phyloP scores from a whole-genome alignment of 2,888 invertebrate genomes.

The Automeris io region DNA sequence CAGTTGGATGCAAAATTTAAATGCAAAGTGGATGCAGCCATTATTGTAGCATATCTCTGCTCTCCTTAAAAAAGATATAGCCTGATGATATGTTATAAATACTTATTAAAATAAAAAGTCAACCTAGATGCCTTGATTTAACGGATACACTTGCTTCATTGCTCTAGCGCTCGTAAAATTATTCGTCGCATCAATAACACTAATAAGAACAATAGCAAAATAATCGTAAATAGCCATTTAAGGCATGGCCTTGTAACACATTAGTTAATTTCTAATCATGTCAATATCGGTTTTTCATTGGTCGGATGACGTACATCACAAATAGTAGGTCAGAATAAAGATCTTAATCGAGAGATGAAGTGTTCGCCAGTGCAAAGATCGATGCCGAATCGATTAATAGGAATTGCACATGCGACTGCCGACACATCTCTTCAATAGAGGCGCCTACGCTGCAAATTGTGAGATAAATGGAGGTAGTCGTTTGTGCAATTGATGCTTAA shows the following conservation, averaged over 20 bases:
- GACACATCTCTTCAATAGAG: constrained; percentile 59
- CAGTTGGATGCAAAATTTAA: too few species aligned
- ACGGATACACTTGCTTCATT: neutral
- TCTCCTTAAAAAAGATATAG: too few species aligned
- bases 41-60: too few species aligned
- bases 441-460: constrained; percentile 70
- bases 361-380: constrained; percentile 68
- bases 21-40: too few species aligned
- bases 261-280: constrained; percentile 27
- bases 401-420: constrained; percentile 59
- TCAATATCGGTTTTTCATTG: constrained; percentile 39
- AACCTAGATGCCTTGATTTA: neutral
- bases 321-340: constrained; percentile 44
- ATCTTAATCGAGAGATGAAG: constrained; percentile 62
- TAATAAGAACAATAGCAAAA: constrained; percentile 3
- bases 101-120: neutral
- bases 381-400: constrained; percentile 72
- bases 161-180: neutral
- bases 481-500: constrained; percentile 65
- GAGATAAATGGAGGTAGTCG: constrained; percentile 67
- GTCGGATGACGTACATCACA: constrained; percentile 30
- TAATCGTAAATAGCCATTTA: constrained; percentile 5
- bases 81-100: too few species aligned
- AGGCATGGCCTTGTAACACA: constrained; percentile 27
- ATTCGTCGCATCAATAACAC: constrained; percentile 2